phyloP scores from a whole-genome alignment of 2,888 invertebrate genomes.

The Orchesellides sinensis region DNA sequence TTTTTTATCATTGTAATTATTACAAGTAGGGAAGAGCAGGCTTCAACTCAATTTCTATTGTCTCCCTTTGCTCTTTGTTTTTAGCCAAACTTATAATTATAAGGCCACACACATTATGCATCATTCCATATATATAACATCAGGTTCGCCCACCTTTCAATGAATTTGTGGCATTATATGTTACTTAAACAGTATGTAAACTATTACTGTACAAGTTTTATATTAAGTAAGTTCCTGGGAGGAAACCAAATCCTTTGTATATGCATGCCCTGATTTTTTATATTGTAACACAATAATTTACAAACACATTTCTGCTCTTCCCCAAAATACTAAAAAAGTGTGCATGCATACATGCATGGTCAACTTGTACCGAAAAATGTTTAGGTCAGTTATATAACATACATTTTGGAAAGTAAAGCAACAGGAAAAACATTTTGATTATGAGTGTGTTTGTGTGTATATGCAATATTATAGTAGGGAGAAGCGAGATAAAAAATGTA shows the following conservation, averaged over 20 bases:
- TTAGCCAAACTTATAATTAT: not conserved
- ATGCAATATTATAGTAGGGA: too few species aligned
- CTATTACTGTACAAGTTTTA: too few species aligned
- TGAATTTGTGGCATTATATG: too few species aligned
- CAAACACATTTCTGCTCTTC: not conserved
- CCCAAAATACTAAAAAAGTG: not conserved
- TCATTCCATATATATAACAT: not conserved
- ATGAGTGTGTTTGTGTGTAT: not conserved
- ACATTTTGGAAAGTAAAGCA: conserved; percentile 9
- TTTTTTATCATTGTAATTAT: too few species aligned
- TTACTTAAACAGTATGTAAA: too few species aligned
- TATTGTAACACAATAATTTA: not conserved
- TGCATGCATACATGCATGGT: not conserved
- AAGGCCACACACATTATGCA: too few species aligned
- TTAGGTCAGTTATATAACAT: conserved; percentile 57
- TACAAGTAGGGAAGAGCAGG: too few species aligned
- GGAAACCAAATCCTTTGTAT: too few species aligned
- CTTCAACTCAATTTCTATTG: too few species aligned
- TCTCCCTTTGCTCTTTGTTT: conserved; percentile 59
- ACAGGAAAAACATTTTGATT: conserved; percentile 19
- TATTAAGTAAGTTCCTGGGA: too few species aligned
- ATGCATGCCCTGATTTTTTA: not conserved
- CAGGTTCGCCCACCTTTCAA: too few species aligned
- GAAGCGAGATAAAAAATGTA: conserved; percentile 51
- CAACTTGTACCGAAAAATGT: not conserved